Percentiles rank a stretch among this genome's conserved stretches.
phyloP scores from a whole-genome alignment of 2,797 vertebrate species.

The Lagocephalus sceleratus region DNA sequence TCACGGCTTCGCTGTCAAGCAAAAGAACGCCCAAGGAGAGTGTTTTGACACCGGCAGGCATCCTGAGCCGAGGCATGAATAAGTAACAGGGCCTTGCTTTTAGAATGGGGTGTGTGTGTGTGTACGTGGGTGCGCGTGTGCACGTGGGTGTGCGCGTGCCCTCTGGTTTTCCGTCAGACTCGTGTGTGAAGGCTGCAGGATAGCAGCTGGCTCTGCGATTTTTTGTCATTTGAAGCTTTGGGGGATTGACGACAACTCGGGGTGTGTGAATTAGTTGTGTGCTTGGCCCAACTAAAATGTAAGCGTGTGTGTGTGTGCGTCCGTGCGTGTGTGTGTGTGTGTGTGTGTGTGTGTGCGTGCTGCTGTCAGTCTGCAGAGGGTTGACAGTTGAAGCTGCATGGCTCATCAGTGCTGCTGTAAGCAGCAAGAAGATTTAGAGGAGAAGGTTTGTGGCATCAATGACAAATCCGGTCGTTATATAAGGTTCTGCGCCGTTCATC shows the following conservation, averaged over 20 bases:
- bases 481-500: constrained; percentile 41
- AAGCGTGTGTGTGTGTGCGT: constrained; percentile 5
- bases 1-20: constrained; percentile 51
- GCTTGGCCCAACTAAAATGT: constrained; percentile 12
- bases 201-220: constrained; percentile 48
- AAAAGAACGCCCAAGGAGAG: constrained; percentile 38
- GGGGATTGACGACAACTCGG: constrained; percentile 42
- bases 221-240: constrained; percentile 45
- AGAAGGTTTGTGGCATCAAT: constrained; percentile 42
- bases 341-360: constrained; percentile 4
- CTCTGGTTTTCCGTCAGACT: constrained; percentile 11
- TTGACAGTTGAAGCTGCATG: constrained; percentile 27
- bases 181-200: constrained; percentile 32
- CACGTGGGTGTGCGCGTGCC: constrained; percentile 5
- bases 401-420: constrained; percentile 49
- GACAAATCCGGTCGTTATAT: constrained; percentile 54
- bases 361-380: constrained; percentile 40
- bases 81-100: constrained; percentile 68
- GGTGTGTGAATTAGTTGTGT: constrained; percentile 11
- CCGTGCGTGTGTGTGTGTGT: constrained; percentile 5
- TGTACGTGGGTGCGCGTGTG: background rate
- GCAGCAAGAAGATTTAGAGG: constrained; percentile 54
- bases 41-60: constrained; percentile 56
- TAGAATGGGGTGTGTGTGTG: constrained; percentile 32
- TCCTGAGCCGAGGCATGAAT: constrained; percentile 67